Evolutionary conservation across 1,140 invertebrate species (phyloP).

Genomic region (Lutraria rhynchaena): DNA sequence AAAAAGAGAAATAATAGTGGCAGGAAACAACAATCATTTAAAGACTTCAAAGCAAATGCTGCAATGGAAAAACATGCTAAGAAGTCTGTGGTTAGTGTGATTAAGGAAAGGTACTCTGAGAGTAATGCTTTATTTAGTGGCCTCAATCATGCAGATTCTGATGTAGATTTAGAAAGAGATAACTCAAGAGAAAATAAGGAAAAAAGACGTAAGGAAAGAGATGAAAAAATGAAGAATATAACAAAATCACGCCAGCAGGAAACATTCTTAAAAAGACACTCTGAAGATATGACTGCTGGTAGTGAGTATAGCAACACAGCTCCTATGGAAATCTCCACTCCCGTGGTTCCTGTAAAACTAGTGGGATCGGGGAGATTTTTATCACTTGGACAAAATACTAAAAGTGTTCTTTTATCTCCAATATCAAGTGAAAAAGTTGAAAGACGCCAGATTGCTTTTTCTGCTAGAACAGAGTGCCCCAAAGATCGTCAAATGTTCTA

Average conservation of each 20-base stretch:
- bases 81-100: slow-evolving; percentile 62
- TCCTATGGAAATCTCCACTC: slow-evolving; percentile 57
- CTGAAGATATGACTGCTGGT: slow-evolving; percentile 66
- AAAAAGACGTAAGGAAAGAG: slow-evolving; percentile 61
- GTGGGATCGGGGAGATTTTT: slow-evolving; percentile 64
- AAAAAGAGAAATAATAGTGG: slow-evolving; percentile 65
- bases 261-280: slow-evolving; percentile 68
- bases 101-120: slow-evolving; percentile 71
- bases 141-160: slow-evolving; percentile 72
- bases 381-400: slow-evolving; percentile 36
- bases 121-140: slow-evolving; percentile 69
- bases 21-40: slow-evolving; percentile 45
- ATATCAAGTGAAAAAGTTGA: slow-evolving; percentile 9
- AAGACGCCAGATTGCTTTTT: slow-evolving; percentile 55
- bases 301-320: slow-evolving; percentile 62
- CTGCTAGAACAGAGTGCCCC: slow-evolving; percentile 77
- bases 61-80: slow-evolving; percentile 29
- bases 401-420: slow-evolving; percentile 31
- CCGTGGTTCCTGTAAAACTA: slow-evolving; percentile 59
- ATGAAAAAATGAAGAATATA: slow-evolving; percentile 68
- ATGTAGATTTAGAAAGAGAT: slow-evolving; percentile 72
- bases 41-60: slow-evolving; percentile 49
- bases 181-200: slow-evolving; percentile 67
- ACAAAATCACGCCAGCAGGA: slow-evolving; percentile 71
- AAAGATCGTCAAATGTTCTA: slow-evolving; percentile 86